A percentile compares a stretch with the other conserved stretches of the same genome.
Conservation (phyloP, 2,797 vertebrate species). For the Rhodeus uyekii region DNA sequence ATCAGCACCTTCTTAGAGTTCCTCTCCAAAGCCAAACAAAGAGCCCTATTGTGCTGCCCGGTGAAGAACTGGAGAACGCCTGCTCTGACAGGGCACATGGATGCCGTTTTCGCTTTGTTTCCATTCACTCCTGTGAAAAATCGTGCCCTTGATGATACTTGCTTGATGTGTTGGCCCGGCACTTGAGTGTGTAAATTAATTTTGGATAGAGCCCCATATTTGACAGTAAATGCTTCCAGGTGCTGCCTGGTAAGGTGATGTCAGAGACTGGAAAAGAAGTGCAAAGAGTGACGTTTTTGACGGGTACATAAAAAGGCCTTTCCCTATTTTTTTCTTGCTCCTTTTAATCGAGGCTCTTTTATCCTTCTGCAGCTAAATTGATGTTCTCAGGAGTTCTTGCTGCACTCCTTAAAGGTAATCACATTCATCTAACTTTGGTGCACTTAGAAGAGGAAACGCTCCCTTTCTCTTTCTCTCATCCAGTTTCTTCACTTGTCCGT, state of each 20-base stretch:
- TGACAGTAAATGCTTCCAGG: conserved; percentile 28
- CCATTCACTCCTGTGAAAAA: conserved; percentile 18
- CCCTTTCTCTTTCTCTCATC: neutral
- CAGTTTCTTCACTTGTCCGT: neutral
- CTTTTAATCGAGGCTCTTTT: neutral
- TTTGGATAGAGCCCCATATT: neutral
- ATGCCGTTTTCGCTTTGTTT: conserved; percentile 6
- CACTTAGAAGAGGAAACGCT: conserved; percentile 17
- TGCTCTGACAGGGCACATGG: neutral
- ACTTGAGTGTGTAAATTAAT: conserved; percentile 20
- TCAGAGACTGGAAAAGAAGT: neutral
- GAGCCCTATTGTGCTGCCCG: conserved; percentile 24
- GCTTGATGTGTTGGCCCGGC: conserved; percentile 20
- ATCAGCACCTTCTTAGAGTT: neutral
- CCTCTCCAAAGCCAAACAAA: conserved; percentile 1
- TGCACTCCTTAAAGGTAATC: neutral
- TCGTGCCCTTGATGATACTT: conserved; percentile 28
- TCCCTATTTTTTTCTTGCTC: neutral
- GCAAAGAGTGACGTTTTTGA: neutral
- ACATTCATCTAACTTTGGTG: conserved; percentile 2
- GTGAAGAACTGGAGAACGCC: neutral
- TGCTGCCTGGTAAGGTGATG: neutral
- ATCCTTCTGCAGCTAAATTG: neutral
- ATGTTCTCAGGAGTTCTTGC: neutral
- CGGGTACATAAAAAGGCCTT: neutral